Evolutionary conservation across 2,113 vertebrate species (phyloP), one percentile per base, ranked within the genome.

Genomic region (Lepidothrix coronata): DNA sequence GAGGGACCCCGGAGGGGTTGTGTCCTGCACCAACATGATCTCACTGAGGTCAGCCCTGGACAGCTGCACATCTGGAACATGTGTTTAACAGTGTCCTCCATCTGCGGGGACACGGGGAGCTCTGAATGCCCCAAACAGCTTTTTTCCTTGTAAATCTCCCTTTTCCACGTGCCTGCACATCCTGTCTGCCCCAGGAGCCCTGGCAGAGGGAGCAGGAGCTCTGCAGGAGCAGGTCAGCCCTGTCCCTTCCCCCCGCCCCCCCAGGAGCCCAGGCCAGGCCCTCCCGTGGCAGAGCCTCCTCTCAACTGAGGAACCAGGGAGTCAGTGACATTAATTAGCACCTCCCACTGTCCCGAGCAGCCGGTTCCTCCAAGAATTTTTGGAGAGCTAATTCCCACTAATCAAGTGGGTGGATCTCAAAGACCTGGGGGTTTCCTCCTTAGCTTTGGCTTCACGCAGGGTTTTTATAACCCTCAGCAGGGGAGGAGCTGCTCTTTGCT

Each of bases 131-230:
- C 48, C 58, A 30, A 7, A 4, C 2, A 12, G 22, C 14, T 33
- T 51, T 86, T 43, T 24, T 17, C 35, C 28, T 67, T 21, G 16
- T 18, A 11, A 55, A 55, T 54, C 41, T 65, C 39, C 30, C 43
- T 79, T 67, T 48, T 1, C 78, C 65, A 62, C 0, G 3, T 9
- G 27, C 22, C 49, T 14, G 4, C 0, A 0, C 5, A 22, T 5
- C 14, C 83, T 7, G 3, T 5, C 49, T 74, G 81, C 55, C 68
- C 65, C 51, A 22, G 66, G 63, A 76, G 52, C 44, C 41, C 55
- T 20, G 57, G 55, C 37, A 44, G 17, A 1, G 39, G 49, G 39
- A 65, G 44, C 46, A 33, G 58, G 18, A 44, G 25, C 71, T 33
- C 51, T 59, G 58, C n/a, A 41, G 33, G 48, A 58, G 44, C 6